Conservation (phyloP, 2,113 vertebrate species). For the Dermatemys mawii region DNA sequence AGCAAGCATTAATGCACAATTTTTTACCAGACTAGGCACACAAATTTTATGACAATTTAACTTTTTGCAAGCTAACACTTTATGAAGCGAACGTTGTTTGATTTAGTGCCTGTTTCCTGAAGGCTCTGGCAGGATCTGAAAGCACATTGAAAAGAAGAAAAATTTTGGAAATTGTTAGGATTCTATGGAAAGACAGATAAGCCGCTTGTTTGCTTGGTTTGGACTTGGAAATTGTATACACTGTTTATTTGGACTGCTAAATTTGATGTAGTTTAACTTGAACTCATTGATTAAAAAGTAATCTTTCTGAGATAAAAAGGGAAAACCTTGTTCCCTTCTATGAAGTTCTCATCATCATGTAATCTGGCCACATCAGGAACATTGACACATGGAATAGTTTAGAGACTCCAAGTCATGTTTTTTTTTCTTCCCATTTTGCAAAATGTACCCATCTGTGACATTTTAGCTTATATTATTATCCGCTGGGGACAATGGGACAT, state of each 20-base stretch:
- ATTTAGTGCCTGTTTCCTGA: not conserved
- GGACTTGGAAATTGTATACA: accelerated
- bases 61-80: not conserved
- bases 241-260: not conserved
- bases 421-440: not conserved
- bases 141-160: not conserved
- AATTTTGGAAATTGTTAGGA: not conserved
- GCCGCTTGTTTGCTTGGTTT: accelerated
- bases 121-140: not conserved
- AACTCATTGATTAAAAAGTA: conserved; percentile 28
- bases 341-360: not conserved
- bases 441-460: not conserved
- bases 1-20: accelerated
- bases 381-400: not conserved
- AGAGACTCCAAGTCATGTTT: not conserved
- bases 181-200: not conserved
- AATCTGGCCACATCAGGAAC: not conserved
- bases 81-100: not conserved
- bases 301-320: not conserved
- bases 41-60: not conserved
- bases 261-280: not conserved
- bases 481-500: not conserved
- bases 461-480: not conserved
- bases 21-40: not conserved
- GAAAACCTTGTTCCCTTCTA: not conserved